Evolutionary conservation across 2,113 vertebrate species (phyloP), one percentile per base, ranked within the genome.

Genomic region (Hemibates koningsi): DNA sequence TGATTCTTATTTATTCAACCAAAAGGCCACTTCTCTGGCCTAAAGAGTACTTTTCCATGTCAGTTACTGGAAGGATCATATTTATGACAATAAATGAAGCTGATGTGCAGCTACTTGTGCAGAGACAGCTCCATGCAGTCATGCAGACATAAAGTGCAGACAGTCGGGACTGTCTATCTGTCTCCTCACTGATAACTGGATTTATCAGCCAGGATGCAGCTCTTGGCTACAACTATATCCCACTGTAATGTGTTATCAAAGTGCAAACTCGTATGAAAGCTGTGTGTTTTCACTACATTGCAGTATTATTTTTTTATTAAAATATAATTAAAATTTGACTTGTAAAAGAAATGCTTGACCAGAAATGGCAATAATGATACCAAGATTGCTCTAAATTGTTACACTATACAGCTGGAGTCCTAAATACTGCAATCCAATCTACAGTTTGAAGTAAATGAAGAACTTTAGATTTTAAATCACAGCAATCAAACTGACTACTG

Each of bases 131-230:
- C 57, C 5, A 3, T n/a, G 83, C 48, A 59, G 59, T 66, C 86
- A 59, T 38, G 87, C 83, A 86, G 76, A 87, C 57, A 54, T 76
- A 53, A 83, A 81, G 87, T 84, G 83, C 24, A 50, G 89, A 61
- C 82, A 2, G 56, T 86, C 32, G 19, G 45, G 45, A 52, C 52
- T 48, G 85, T 83, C 78, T 84, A 14, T 93, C 88, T 10, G 86
- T 81, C 90, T 90, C 86, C 38, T 85, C 54, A 2, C 45, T 87
- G 61, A 66, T 87, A 87, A 91, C 54, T 89, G 88, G 83, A 91
- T 89, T 86, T 41, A 88, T 87, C 82, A 81, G 54, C 61, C 54
- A 66, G 45, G 80, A 66, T 3, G 9, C 61, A 41, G 24, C 86
- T 66, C 84, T 73, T 81, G 81, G 87, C 87, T 84, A 68, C 81